Base-by-base conservation (phyloP, 1,140 invertebrate genomes). In the Lepidostoma basale region DNA sequence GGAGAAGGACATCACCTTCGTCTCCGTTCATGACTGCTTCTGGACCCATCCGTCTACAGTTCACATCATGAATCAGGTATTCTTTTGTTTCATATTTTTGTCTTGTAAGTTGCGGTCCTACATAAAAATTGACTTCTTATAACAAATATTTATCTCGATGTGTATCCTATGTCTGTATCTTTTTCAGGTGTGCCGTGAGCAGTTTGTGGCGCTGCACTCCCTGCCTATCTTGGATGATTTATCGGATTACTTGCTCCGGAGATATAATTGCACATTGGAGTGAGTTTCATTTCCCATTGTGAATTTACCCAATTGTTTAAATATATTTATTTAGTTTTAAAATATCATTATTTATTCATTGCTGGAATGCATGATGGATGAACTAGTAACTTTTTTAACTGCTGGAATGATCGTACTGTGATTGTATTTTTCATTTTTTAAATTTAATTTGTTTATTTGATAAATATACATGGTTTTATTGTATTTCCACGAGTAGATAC, bases 11-110 rank as follows among this genome's bases (percentile, higher is more conserved):
- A 86, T 99, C 22, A 93, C 93, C 28, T 99, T 97, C 85, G 94
- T 95, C 3, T 97, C 97, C 0, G 96, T 99, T 10, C 98, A 99
- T 79, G 98, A 99, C 83, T 99, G 97, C 78, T 99, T 92, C 82
- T 99, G 98, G 98, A 99, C 98, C 6, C 98, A 99, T 84, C 88
- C 97, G 0, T 87, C 83, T 62, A 88, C 90, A 59, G 93, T 98
- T 16, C 87, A 93, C 62, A 79, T 84, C 18, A 96, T 99, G 96
- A 99, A 96, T 80, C 87, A 89, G 86, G 94, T 94, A 81, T 75
- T n/a, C 62, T 72, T 8, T 52, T 6, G 3, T 52, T 52, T 52
- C 47, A 47, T n/a, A n/a, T n/a, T n/a, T n/a, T n/a, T n/a, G n/a
- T n/a, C n/a, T n/a, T n/a, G n/a, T n/a, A n/a, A n/a, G n/a, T n/a